Conservation (phyloP, 2,888 invertebrate species). For the Lysandra coridon region DNA sequence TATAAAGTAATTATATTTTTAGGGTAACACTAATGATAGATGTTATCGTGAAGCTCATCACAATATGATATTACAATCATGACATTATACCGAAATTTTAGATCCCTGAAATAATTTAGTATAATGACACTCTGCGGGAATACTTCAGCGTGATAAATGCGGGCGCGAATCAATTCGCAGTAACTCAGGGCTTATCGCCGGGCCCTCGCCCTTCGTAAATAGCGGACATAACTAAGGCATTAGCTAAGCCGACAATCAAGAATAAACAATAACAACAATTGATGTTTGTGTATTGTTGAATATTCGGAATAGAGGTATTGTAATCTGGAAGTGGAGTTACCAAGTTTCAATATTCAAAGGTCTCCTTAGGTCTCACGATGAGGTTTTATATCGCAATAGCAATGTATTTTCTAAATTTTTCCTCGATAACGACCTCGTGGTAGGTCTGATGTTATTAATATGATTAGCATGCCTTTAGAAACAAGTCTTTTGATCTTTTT, state of each 20-base stretch:
- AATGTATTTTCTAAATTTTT: too few species aligned
- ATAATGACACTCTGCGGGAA: neutral
- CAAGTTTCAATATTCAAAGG: too few species aligned
- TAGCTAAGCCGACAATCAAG: neutral
- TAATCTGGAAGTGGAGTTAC: too few species aligned
- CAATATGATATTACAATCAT: neutral
- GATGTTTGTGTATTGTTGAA: neutral
- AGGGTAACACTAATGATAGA: too few species aligned
- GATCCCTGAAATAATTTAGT: neutral
- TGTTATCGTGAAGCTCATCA: too few species aligned
- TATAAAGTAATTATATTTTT: too few species aligned
- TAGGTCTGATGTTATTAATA: too few species aligned
- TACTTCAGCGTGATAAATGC: neutral
- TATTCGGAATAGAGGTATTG: neutral
- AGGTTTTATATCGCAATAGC: too few species aligned
- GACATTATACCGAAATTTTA: neutral
- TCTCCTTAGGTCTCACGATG: too few species aligned
- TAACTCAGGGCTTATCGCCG: conserved; percentile 7
- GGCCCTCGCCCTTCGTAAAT: neutral
- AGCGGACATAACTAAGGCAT: neutral
- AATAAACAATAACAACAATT: neutral
- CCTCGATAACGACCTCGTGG: too few species aligned
- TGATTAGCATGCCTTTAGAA: too few species aligned
- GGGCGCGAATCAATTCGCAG: conserved; percentile 2
- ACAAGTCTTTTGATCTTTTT: too few species aligned